Conservation (phyloP, 2,797 vertebrate species). For the Cygnus olor region DNA sequence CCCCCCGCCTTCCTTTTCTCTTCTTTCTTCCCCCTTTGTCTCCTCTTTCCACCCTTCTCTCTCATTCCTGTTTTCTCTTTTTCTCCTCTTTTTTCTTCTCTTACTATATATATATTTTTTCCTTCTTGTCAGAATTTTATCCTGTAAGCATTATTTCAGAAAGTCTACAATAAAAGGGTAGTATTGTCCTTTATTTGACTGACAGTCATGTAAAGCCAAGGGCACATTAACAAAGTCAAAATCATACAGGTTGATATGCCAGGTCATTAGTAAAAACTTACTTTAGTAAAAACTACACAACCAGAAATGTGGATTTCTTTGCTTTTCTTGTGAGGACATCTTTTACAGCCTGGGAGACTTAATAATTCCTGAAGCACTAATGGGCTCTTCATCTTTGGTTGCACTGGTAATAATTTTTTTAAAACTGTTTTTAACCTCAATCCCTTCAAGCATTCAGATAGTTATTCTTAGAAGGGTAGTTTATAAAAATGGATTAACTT, state of each 20-base stretch:
- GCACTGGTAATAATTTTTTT: constrained; percentile 35
- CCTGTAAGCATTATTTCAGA: neutral
- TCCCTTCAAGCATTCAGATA: constrained; percentile 64
- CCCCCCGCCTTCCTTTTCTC: too few species aligned
- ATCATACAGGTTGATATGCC: neutral
- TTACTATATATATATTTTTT: neutral
- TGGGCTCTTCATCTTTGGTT: constrained; percentile 49
- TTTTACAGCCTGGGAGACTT: constrained; percentile 30
- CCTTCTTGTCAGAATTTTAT: neutral
- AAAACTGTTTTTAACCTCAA: constrained; percentile 64
- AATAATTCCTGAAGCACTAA: constrained; percentile 48
- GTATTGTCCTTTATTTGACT: constrained; percentile 13
- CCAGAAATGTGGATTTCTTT: constrained; percentile 17
- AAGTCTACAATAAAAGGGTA: neutral
- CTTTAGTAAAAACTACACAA: neutral
- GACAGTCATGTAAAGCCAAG: neutral
- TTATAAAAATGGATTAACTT: constrained; percentile 66
- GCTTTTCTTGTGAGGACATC: neutral
- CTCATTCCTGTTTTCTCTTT: too few species aligned
- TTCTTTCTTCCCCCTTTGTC: neutral
- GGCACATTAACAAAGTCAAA: neutral
- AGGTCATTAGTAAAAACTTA: neutral
- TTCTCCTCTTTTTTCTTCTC: neutral
- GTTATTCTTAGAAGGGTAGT: constrained; percentile 67
- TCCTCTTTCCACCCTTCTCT: neutral